Percentiles rank a stretch among this genome's conserved stretches.
Conservation (phyloP, 2,113 vertebrate genomes). For the Mus musculus region GRCm39 chr2:72499001-72499500, state of each 20-base stretch:
- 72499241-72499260: background rate
- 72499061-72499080: background rate
- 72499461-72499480: background rate
- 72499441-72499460: background rate
- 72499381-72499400: background rate
- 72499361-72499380: background rate
- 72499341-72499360: background rate
- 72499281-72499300: background rate
- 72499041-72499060: background rate
- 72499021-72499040: conserved; percentile 40
- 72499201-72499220: background rate
- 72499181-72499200: too few species aligned
- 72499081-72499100: accelerated
- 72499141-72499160: accelerated
- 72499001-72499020: conserved; percentile 63
- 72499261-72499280: background rate
- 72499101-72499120: background rate
- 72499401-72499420: background rate
- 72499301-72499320: background rate
- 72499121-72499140: accelerated
- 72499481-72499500: background rate
- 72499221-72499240: background rate
- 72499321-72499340: background rate
- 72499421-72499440: background rate
- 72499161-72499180: background rate